A percentile compares a stretch with the other conserved stretches of the same genome.
These are phyloP conservation scores for Rhynchophorus ferrugineus DNA, from an alignment of 1,140 invertebrate genomes.

Conservation along the genomic window DNA sequence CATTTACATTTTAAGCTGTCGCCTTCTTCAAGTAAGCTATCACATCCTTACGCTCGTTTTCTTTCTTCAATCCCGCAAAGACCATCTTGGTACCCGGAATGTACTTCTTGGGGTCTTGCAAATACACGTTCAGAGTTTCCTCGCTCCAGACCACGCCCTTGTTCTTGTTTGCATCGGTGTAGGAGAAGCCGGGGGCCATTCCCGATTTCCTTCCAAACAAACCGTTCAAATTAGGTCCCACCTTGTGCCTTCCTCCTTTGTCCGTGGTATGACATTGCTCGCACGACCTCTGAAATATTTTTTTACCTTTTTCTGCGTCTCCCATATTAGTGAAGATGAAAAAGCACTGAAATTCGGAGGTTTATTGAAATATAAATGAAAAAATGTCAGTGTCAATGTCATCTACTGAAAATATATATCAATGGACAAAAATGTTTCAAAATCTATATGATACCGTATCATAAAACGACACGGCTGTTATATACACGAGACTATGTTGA, in stretches of 20 bases:
- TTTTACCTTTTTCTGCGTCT: slow-evolving; percentile 83
- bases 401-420: no score
- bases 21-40: slow-evolving; percentile 53
- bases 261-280: slow-evolving; percentile 84
- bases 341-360: no score
- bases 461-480: no score
- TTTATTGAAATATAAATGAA: no score
- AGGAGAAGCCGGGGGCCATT: slow-evolving; percentile 65
- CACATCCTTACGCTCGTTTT: slow-evolving; percentile 62
- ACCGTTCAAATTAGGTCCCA: slow-evolving; percentile 82
- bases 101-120: slow-evolving; percentile 73
- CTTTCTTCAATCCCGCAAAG: slow-evolving; percentile 75
- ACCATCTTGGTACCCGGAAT: slow-evolving; percentile 84
- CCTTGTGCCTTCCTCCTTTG: slow-evolving; percentile 77
- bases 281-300: slow-evolving; percentile 80
- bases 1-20: not conserved
- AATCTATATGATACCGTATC: no score
- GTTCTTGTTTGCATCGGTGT: slow-evolving; percentile 80
- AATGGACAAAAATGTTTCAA: no score
- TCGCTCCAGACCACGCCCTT: slow-evolving; percentile 61
- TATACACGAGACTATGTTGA: no score
- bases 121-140: slow-evolving; percentile 60
- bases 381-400: no score
- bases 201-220: slow-evolving; percentile 82
- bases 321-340: slow-evolving; percentile 41